phyloP scores from a whole-genome alignment of 1,140 invertebrate species.

The Acromyrmex heyeri region DNA sequence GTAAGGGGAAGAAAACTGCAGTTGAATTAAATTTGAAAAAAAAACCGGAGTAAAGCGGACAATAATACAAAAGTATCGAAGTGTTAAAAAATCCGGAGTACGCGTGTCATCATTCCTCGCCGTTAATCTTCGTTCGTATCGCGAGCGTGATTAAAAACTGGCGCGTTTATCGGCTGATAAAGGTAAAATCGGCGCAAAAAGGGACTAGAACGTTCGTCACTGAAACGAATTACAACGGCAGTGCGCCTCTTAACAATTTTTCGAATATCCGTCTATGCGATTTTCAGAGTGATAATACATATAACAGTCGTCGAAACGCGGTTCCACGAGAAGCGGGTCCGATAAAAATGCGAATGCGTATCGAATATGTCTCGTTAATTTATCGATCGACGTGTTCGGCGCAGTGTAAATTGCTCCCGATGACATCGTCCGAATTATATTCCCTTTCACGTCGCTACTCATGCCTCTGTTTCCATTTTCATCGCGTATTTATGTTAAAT shows the following conservation, averaged over 20 bases:
- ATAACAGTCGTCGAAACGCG: slow-evolving; percentile 58
- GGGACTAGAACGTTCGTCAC: slow-evolving; percentile 28
- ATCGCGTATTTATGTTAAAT: slow-evolving; percentile 38
- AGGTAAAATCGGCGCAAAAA: slow-evolving; percentile 48
- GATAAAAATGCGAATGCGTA: slow-evolving; percentile 50
- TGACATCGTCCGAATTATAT: slow-evolving; percentile 55
- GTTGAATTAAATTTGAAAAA: slow-evolving; percentile 13
- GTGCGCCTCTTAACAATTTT: slow-evolving; percentile 57
- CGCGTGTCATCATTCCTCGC: slow-evolving; percentile 27
- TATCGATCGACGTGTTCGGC: slow-evolving; percentile 73
- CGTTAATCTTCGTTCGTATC: slow-evolving; percentile 59
- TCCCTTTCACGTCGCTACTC: slow-evolving; percentile 28
- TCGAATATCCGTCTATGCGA: slow-evolving; percentile 42
- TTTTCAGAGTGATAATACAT: slow-evolving; percentile 51
- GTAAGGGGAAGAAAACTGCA: not conserved
- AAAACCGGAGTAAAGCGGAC: not conserved
- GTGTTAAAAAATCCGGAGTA: slow-evolving; percentile 37
- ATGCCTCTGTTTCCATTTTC: slow-evolving; percentile 24
- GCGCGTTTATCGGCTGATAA: slow-evolving; percentile 53
- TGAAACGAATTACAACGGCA: slow-evolving; percentile 46
- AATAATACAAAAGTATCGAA: slow-evolving; percentile 26
- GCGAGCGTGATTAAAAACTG: slow-evolving; percentile 50
- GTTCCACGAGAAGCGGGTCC: slow-evolving; percentile 18
- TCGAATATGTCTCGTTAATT: slow-evolving; percentile 73
- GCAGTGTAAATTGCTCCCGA: slow-evolving; percentile 68